Base-by-base conservation (phyloP, 1,140 invertebrate genomes). In the Colletes latitarsis region DNA sequence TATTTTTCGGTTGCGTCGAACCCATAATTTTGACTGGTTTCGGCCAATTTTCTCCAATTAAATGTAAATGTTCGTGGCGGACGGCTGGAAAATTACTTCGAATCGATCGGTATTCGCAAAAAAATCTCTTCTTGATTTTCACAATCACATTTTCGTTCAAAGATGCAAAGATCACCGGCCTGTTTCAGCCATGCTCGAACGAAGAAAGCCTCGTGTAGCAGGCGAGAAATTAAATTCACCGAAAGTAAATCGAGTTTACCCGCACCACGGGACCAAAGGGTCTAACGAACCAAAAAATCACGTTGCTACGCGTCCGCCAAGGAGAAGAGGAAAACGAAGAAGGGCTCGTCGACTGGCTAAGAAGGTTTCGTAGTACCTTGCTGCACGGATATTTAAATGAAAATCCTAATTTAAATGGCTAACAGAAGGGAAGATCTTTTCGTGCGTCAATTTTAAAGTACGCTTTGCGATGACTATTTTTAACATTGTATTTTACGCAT, bases 221-320 rank as follows among this genome's bases (percentile, higher is more conserved):
- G 82, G 89, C 88, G 88, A 86, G 86, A 91, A 91, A 92, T 91
- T 88, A 91, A 92, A 92, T 91, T 92, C 86, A 91, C 88, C 71
- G 89, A 91, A 91, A 90, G 86, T 88, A 90, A 92, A 92, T 92
- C 82, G 88, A 89, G 62, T 92, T 92, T 91, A 76, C 79, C 74
- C 71, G 81, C 73, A 76, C 82, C 86, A 73, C 53, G 77, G 73
- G 19, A 43, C 86, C 76, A 90, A 91, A 91, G 81, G 74, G 66
- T 85, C 85, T 90, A 92, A 92, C 91, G 88, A 92, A 90, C 88
- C 88, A 86, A 87, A 90, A 91, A 91, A 90, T 91, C 86, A 81
- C 58, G 72, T 82, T 82, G 73, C 71, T 49, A 21, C 64, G 41
- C 55, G 39, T 77, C 21, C 41, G 49, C 75, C 75, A 72, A 71